These are phyloP conservation scores for Remorina albescens DNA, from an alignment of 2,797 vertebrate genomes.

Conservation along the genomic window DNA sequence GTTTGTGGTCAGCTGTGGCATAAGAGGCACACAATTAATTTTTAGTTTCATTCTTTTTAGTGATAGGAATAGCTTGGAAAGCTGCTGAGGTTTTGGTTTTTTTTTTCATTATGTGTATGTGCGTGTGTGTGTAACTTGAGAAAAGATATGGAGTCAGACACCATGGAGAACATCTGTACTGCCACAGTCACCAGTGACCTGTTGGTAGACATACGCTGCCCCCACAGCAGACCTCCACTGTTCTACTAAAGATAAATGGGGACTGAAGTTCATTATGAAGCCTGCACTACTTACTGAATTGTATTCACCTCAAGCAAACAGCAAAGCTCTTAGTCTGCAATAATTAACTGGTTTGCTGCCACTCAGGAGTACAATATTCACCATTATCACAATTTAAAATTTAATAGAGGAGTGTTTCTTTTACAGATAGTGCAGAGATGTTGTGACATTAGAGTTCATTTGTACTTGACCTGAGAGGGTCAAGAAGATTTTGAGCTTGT, in stretches of 20 bases:
- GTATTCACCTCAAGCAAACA: background rate
- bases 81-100: too few species aligned
- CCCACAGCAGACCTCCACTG: background rate
- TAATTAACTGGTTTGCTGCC: background rate
- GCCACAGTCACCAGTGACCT: background rate
- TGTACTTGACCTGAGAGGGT: background rate
- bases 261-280: background rate
- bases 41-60: conserved; percentile 54
- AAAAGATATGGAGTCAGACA: conserved; percentile 42
- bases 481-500: too few species aligned
- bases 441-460: background rate
- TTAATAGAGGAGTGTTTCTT: background rate
- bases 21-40: conserved; percentile 56
- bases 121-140: conserved; percentile 41
- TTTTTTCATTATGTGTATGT: too few species aligned
- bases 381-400: background rate
- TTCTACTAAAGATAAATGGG: background rate
- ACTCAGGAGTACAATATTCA: background rate
- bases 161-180: conserved; percentile 23
- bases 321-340: background rate
- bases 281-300: background rate
- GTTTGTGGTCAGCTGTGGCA: conserved; percentile 57
- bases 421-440: background rate
- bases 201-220: too few species aligned
- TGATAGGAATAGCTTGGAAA: conserved; percentile 68